Base-by-base conservation (phyloP, 2,113 vertebrate species). In the Kryptolebias marmoratus region DNA sequence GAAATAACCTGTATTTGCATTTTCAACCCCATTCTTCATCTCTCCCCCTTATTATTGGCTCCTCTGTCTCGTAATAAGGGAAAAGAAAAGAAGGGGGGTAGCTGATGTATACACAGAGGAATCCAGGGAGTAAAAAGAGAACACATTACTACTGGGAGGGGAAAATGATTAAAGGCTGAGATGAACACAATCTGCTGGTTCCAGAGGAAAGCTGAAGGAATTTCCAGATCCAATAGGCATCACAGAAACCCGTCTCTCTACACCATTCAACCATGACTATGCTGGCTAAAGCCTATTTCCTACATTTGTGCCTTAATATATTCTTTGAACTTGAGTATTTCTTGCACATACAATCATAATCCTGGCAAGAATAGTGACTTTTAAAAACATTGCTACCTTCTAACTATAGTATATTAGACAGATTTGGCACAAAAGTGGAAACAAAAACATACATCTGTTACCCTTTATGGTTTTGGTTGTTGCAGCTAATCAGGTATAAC, bases 1-100 rank as follows among this genome's bases (percentile, higher is more conserved):
- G 91, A 90, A 94, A 92, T 89, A 89, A 90, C 88, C 87, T 14
- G 1, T 81, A 94, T 94, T 94, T 94, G 91, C 92, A 93, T 94
- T 91, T 91, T 77, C 71, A 81, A 54, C 74, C 77, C 55, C 66
- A 77, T 87, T 85, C 72, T 78, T 79, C 75, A 63, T 77, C 69
- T 66, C 75, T 32, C 65, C 72, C 78, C 62, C 76, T 84, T 73
- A 90, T 89, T 86, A 85, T 86, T 90, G 84, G 72, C 68, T 85
- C 86, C 81, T 71, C 87, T 63, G 14, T 82, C 88, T 87, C 49
- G 53, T 88, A 93, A 88, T 73, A 85, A 77, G 65, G 56, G 32
- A 61, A 68, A 77, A 72, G 48, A 65, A 83, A 81, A 57, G 39
- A 45, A 7, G 15, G 64, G 53, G 52, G 56, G 56, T 73, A 60